Conservation (phyloP, 2,797 vertebrate genomes). For the Passerculus sandwichensis region DNA sequence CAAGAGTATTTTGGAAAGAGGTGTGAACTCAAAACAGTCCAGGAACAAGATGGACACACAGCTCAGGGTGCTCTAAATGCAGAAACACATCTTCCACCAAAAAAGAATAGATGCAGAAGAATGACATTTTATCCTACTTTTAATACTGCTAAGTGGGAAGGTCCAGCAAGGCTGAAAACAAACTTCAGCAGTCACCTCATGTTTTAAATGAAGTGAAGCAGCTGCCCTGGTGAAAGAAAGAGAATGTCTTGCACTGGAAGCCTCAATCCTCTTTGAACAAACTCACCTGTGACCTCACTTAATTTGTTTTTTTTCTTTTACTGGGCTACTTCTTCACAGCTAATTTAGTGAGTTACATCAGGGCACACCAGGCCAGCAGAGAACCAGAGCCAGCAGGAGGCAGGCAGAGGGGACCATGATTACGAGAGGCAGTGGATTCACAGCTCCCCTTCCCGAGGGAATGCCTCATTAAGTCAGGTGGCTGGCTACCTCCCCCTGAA, state of each 20-base stretch:
- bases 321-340: neutral
- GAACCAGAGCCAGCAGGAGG: neutral
- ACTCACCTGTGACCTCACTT: neutral
- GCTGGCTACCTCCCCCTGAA: neutral
- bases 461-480: neutral
- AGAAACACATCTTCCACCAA: neutral
- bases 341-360: neutral
- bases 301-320: neutral
- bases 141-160: neutral
- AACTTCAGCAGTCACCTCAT: neutral
- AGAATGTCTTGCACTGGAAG: rapidly evolving
- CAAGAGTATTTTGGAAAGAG: neutral
- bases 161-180: neutral
- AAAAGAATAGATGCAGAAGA: neutral
- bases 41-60: neutral
- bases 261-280: neutral
- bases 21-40: neutral
- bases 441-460: neutral
- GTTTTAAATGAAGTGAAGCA: neutral
- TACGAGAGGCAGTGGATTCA: neutral
- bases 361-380: neutral
- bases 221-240: neutral
- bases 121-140: neutral
- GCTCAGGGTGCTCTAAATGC: neutral
- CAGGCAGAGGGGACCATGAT: neutral